A percentile compares a stretch with the other conserved stretches of the same genome.
These are phyloP conservation scores for Pectinophora gossypiella DNA, from an alignment of 1,140 invertebrate species.

Conservation along the genomic window DNA sequence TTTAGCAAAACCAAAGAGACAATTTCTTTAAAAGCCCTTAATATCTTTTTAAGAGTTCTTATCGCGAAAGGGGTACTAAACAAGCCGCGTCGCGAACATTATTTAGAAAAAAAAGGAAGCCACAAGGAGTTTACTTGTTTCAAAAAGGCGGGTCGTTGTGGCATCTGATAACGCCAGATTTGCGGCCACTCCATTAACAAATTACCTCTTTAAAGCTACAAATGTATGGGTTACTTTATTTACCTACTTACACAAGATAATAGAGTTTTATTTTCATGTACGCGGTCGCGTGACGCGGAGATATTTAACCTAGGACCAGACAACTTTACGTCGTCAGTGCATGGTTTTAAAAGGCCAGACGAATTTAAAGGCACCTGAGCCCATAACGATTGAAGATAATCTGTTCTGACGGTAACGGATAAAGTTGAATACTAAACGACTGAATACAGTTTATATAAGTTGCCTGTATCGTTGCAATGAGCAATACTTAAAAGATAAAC, in stretches of 20 bases:
- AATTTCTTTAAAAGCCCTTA: conserved; percentile 67
- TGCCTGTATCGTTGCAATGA: too few relatives aligned
- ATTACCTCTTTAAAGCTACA: conserved; percentile 50
- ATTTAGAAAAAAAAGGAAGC: conserved; percentile 65
- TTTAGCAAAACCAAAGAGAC: conserved; percentile 30
- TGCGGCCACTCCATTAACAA: conserved; percentile 65
- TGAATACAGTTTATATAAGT: too few relatives aligned
- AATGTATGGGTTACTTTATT: conserved; percentile 34
- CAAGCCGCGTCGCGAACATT: conserved; percentile 52
- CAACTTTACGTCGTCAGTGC: neutral
- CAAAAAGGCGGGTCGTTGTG: conserved; percentile 52
- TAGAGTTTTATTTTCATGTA: conserved; percentile 24
- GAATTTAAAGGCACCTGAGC: too few relatives aligned
- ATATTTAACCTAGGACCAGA: neutral
- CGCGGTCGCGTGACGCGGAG: conserved; percentile 14
- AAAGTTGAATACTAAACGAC: too few relatives aligned
- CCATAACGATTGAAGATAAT: too few relatives aligned
- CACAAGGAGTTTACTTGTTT: conserved; percentile 57
- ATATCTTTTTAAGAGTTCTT: conserved; percentile 65
- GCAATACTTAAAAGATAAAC: too few relatives aligned
- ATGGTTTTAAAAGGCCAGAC: too few relatives aligned
- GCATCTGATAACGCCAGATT: conserved; percentile 66
- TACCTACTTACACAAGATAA: conserved; percentile 20
- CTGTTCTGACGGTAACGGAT: too few relatives aligned
- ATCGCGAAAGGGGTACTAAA: conserved; percentile 61